Percentiles rank a stretch among this genome's conserved stretches.
Conservation (phyloP, 2,888 invertebrate genomes). For the Odontomyia ornata region DNA sequence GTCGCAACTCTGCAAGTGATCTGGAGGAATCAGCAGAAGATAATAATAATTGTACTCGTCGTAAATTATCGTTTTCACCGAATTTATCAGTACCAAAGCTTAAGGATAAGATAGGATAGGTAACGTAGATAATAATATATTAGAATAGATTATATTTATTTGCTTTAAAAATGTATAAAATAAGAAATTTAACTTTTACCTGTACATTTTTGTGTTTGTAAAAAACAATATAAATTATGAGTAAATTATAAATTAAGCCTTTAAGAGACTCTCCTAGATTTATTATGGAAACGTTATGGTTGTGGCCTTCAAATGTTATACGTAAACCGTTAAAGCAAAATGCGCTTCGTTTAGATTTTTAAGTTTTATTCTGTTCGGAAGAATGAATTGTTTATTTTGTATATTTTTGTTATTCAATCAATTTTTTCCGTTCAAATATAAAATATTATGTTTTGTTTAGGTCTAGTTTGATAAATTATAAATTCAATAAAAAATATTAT, state of each 20-base stretch:
- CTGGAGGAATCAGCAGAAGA: conserved; percentile 52
- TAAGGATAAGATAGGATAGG: neutral
- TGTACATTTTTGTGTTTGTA: conserved; percentile 3
- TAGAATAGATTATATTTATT: neutral
- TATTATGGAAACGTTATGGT: conserved; percentile 33
- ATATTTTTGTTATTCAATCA: conserved; percentile 38
- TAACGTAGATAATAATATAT: neutral
- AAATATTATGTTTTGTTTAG: neutral
- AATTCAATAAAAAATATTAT: neutral
- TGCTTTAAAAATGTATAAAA: neutral
- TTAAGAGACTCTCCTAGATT: neutral
- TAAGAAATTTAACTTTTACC: too few species aligned
- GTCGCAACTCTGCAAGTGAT: conserved; percentile 60
- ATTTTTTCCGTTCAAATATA: conserved; percentile 34
- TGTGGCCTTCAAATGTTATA: conserved; percentile 43
- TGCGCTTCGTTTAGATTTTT: conserved; percentile 46
- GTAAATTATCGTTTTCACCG: conserved; percentile 45
- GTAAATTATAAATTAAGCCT: neutral
- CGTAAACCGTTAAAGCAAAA: conserved; percentile 47
- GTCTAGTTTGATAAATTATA: too few species aligned
- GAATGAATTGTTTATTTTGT: conserved; percentile 38
- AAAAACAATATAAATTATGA: too few species aligned
- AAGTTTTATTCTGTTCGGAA: conserved; percentile 23
- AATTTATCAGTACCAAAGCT: neutral
- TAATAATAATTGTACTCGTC: conserved; percentile 30